A percentile compares a stretch with the other conserved stretches of the same genome.
These are phyloP conservation scores for Diadophis punctatus DNA, from an alignment of 2,113 vertebrate species.

Conservation along the genomic window DNA sequence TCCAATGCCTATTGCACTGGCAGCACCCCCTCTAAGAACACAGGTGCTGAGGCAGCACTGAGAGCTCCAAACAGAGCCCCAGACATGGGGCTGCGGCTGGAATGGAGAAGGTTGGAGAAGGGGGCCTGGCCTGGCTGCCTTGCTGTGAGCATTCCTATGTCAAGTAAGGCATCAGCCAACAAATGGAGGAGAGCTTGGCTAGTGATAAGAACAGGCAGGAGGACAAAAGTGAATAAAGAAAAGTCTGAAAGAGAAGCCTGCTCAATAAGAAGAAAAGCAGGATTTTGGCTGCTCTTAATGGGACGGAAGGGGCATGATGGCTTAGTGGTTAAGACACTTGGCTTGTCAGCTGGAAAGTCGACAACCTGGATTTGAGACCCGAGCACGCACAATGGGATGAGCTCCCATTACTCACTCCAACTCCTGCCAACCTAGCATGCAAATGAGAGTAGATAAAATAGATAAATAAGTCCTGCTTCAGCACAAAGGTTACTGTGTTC, in stretches of 20 bases:
- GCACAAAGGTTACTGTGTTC: not conserved
- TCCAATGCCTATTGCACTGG: not conserved
- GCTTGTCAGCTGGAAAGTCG: not conserved
- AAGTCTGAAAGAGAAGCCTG: not conserved
- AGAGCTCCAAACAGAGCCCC: not conserved
- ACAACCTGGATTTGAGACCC: not conserved
- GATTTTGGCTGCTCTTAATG: not conserved
- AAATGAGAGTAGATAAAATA: not conserved
- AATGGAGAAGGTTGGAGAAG: not conserved
- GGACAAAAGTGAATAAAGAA: not conserved
- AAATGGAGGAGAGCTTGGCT: not conserved
- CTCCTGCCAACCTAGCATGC: not conserved
- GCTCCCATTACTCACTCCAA: not conserved
- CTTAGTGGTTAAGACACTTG: not conserved
- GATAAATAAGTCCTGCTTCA: not conserved
- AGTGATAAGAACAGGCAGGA: not conserved
- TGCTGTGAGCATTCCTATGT: not conserved
- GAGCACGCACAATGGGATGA: not conserved
- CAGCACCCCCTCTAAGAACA: not conserved
- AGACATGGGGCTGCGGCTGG: not conserved
- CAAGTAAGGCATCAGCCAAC: not conserved
- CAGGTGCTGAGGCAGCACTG: not conserved
- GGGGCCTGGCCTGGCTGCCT: not conserved
- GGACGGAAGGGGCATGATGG: not conserved
- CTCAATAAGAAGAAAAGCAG: not conserved